A percentile compares a stretch with the other conserved stretches of the same genome.
These are phyloP conservation scores for Decapterus maruadsi DNA, from an alignment of 2,797 vertebrate species.

Conservation along the genomic window DNA sequence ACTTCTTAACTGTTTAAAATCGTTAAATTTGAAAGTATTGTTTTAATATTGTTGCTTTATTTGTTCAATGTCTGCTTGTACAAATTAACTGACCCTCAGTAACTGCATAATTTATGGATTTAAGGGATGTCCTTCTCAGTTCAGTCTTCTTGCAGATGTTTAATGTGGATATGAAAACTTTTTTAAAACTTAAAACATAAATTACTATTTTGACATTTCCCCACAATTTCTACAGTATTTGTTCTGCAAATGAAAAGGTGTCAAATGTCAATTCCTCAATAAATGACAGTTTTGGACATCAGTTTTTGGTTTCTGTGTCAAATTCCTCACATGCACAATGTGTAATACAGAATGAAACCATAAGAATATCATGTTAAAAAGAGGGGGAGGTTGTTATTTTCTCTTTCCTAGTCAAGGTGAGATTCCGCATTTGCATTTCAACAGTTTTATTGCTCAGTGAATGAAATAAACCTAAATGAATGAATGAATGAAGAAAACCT, in stretches of 20 bases:
- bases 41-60: slow-evolving; percentile 53
- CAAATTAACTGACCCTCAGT: slow-evolving; percentile 9
- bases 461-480: too few species aligned
- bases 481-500: too few species aligned
- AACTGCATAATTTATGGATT: slow-evolving; percentile 33
- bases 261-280: slow-evolving; percentile 69
- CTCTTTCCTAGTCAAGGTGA: too few species aligned
- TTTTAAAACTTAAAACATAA: slow-evolving; percentile 56
- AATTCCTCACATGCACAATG: not conserved
- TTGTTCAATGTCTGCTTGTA: slow-evolving; percentile 47
- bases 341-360: too few species aligned
- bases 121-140: slow-evolving; percentile 49
- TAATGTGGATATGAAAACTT: slow-evolving; percentile 35
- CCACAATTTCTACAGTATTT: slow-evolving; percentile 71
- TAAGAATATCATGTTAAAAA: too few species aligned
- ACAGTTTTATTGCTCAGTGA: too few species aligned
- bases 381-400: too few species aligned
- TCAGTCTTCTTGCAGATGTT: slow-evolving; percentile 31
- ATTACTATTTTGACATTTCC: slow-evolving; percentile 71
- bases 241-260: slow-evolving; percentile 50
- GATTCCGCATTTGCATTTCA: too few species aligned
- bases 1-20: slow-evolving; percentile 51
- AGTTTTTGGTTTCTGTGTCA: not conserved
- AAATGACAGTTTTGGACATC: slow-evolving; percentile 65
- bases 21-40: slow-evolving; percentile 47